Conservation (phyloP, 2,797 vertebrate genomes). For the Menidia menidia region DNA sequence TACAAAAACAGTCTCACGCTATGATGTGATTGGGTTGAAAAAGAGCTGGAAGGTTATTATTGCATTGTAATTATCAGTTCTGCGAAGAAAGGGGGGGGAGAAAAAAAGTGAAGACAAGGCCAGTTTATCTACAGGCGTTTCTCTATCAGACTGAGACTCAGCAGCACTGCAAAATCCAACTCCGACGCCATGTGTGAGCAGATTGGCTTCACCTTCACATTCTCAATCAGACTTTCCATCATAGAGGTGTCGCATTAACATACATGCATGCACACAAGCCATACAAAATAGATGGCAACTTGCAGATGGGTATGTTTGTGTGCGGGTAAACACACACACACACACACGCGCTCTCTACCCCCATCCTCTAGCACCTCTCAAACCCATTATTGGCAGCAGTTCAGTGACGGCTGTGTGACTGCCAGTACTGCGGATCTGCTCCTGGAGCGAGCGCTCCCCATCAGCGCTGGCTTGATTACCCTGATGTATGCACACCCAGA, state of each 20-base stretch:
- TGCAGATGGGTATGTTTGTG: conserved; percentile 77
- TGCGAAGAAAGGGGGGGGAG: conserved; percentile 17
- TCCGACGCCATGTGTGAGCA: conserved; percentile 67
- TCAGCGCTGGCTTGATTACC: conserved; percentile 84
- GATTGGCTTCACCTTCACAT: conserved; percentile 79
- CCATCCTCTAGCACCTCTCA: conserved; percentile 80
- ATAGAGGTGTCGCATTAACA: conserved; percentile 79
- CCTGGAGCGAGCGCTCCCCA: conserved; percentile 80
- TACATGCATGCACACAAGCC: conserved; percentile 74
- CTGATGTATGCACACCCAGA: conserved; percentile 84
- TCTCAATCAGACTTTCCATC: conserved; percentile 81
- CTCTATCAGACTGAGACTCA: conserved; percentile 70
- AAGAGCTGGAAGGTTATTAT: conserved; percentile 51
- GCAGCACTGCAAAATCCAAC: conserved; percentile 68
- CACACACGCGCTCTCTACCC: conserved; percentile 54
- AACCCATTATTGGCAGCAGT: conserved; percentile 83
- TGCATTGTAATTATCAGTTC: conserved; percentile 56
- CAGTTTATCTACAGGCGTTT: conserved; percentile 64
- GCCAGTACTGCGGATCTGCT: conserved; percentile 83
- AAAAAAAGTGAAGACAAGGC: conserved; percentile 58
- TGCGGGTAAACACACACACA: conserved; percentile 62
- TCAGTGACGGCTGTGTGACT: conserved; percentile 83
- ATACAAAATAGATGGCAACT: conserved; percentile 78
- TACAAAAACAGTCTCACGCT: conserved; percentile 21
- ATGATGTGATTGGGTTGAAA: conserved; percentile 23